Conservation (phyloP, 2,888 invertebrate species). For the Chironomus tentans region DNA sequence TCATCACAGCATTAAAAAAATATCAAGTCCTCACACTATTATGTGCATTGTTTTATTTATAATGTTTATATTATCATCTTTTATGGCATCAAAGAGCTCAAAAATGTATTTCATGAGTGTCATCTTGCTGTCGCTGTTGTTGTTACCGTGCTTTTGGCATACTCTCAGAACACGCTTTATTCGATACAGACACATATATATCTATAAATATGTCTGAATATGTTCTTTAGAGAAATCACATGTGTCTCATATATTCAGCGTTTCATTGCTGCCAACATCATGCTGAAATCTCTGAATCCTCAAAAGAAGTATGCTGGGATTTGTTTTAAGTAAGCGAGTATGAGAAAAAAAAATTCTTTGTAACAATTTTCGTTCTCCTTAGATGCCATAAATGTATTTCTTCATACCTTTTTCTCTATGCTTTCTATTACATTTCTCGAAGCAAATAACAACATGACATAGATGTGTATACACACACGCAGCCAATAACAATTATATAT, state of each 20-base stretch:
- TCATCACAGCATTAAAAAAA: not conserved
- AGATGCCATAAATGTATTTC: conserved; percentile 8
- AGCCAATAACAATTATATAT: conserved; percentile 2
- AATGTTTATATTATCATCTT: conserved; percentile 22
- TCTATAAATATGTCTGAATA: not conserved
- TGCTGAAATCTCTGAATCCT: conserved; percentile 23
- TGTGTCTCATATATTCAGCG: conserved; percentile 19
- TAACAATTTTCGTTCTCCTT: not conserved
- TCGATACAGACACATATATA: not conserved
- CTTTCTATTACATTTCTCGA: not conserved
- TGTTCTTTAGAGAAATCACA: conserved; percentile 19
- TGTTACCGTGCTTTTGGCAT: not conserved
- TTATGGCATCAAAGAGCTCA: conserved; percentile 13
- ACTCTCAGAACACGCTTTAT: not conserved
- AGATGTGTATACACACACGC: not conserved
- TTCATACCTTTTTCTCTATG: not conserved
- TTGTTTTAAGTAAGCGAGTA: not conserved
- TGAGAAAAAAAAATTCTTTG: not conserved
- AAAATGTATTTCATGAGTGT: not conserved
- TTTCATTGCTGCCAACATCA: conserved; percentile 20
- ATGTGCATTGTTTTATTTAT: conserved; percentile 15
- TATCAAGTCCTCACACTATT: not conserved
- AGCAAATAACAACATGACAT: not conserved
- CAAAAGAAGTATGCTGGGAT: conserved; percentile 22
- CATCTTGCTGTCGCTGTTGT: not conserved